phyloP scores from a whole-genome alignment of 2,113 vertebrate genomes.

The Onychostoma macrolepis region DNA sequence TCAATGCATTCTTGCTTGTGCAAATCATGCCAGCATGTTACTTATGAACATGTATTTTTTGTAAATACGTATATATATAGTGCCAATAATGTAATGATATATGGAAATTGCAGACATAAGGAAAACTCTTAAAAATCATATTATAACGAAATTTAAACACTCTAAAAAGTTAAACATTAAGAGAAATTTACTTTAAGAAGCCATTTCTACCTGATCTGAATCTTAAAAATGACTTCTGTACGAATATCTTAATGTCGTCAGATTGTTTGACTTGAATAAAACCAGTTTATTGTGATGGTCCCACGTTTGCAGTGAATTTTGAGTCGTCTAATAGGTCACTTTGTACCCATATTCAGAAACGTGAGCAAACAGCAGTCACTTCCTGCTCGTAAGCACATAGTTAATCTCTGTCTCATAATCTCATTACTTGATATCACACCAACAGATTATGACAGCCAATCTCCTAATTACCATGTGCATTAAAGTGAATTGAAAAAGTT shows the following conservation, averaged over 20 bases:
- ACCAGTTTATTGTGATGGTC: not conserved
- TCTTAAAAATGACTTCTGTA: not conserved
- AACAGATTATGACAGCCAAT: slow-evolving; percentile 45
- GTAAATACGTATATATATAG: not conserved
- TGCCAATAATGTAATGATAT: not conserved
- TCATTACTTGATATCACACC: slow-evolving; percentile 71
- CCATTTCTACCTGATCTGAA: not conserved
- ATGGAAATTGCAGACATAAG: not conserved
- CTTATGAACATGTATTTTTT: not conserved
- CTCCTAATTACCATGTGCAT: slow-evolving; percentile 51
- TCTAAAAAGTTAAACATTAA: not conserved
- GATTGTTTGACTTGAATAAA: not conserved
- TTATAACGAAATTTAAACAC: not conserved
- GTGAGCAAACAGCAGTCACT: slow-evolving; percentile 10
- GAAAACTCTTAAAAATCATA: not conserved
- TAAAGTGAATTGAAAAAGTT: slow-evolving; percentile 46
- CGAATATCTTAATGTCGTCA: not conserved
- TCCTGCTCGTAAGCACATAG: not conserved
- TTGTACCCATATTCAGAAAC: not conserved
- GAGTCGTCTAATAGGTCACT: not conserved
- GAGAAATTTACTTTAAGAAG: not conserved
- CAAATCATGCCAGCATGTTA: not conserved
- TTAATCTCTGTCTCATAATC: slow-evolving; percentile 31
- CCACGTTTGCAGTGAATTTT: not conserved
- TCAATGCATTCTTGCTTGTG: not conserved